Percentiles rank a stretch among this genome's conserved stretches.
Evolutionary conservation across 2,888 invertebrate genomes (phyloP).

Genomic region (Abrostola tripartita): DNA sequence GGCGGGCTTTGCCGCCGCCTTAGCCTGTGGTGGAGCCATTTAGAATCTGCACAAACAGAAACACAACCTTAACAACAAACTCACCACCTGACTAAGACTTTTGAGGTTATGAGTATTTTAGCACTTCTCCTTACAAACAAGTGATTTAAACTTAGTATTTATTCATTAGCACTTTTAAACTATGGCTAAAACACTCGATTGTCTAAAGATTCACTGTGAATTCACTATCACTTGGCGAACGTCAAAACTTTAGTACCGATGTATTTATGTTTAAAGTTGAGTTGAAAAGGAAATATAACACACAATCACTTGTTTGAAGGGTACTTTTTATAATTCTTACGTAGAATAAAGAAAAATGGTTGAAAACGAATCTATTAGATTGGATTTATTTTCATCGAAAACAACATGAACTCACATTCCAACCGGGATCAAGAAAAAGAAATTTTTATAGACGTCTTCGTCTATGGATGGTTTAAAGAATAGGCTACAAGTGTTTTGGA

Average conservation of each 20-base stretch:
- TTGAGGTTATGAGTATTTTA: conserved; percentile 66
- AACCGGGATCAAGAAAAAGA: conserved; percentile 86
- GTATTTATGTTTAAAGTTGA: conserved; percentile 53
- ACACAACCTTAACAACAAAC: conserved; percentile 72
- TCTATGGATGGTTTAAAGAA: conserved; percentile 59
- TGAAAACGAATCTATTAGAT: conserved; percentile 67
- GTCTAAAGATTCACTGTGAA: conserved; percentile 54
- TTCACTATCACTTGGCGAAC: conserved; percentile 70
- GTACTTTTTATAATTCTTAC: conserved; percentile 60
- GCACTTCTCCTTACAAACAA: conserved; percentile 61
- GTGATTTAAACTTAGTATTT: conserved; percentile 52
- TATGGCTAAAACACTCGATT: conserved; percentile 32
- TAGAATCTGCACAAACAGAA: conserved; percentile 77
- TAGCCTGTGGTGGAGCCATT: conserved; percentile 93
- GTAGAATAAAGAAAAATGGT: conserved; percentile 57
- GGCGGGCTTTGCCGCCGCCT: conserved; percentile 87
- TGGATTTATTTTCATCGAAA: conserved; percentile 79
- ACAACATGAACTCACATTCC: conserved; percentile 84
- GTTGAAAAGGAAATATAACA: conserved; percentile 71
- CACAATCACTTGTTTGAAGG: conserved; percentile 70
- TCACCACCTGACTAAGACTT: conserved; percentile 72
- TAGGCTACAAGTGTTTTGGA: conserved; percentile 23
- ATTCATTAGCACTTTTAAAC: conserved; percentile 8
- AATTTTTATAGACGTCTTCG: conserved; percentile 64
- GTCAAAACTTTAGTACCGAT: conserved; percentile 68